Evolutionary conservation across 2,888 invertebrate species (phyloP).

Genomic region (Nomada fabriciana): DNA sequence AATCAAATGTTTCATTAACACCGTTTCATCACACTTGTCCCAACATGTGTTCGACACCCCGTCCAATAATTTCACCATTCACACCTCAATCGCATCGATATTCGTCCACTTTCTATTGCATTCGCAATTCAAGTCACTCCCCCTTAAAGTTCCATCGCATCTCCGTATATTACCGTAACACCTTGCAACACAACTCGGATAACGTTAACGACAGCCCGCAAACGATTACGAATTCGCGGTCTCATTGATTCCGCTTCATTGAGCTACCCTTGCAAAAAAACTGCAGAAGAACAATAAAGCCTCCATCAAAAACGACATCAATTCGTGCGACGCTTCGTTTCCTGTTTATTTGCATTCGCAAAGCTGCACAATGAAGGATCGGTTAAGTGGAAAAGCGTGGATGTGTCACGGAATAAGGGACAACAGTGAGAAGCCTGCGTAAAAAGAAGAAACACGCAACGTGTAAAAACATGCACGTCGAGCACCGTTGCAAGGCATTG

Average conservation of each 20-base stretch:
- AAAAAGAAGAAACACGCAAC: slow-evolving; percentile 70
- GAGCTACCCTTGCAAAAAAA: background rate
- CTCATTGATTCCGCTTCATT: background rate
- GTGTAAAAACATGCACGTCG: slow-evolving; percentile 48
- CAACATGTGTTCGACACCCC: background rate
- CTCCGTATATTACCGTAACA: slow-evolving; percentile 6
- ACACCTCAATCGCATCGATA: background rate
- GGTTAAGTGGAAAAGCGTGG: background rate
- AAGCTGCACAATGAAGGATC: background rate
- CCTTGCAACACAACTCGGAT: background rate
- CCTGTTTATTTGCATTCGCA: background rate
- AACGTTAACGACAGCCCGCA: background rate
- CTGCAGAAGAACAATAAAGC: background rate
- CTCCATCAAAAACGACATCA: background rate
- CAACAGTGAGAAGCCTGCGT: background rate
- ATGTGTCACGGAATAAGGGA: background rate
- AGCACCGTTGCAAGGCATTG: slow-evolving; percentile 27
- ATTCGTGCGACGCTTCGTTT: background rate
- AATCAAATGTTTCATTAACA: no score
- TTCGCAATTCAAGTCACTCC: background rate
- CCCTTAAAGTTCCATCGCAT: slow-evolving; percentile 1
- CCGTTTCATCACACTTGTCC: no score
- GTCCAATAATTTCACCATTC: background rate
- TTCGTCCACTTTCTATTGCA: slow-evolving; percentile 11
- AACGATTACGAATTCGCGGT: slow-evolving; percentile 1